Percentiles rank a stretch among this genome's conserved stretches.
Evolutionary conservation across 2,797 vertebrate genomes (phyloP).

Genomic region (Sarcoramphus papa): DNA sequence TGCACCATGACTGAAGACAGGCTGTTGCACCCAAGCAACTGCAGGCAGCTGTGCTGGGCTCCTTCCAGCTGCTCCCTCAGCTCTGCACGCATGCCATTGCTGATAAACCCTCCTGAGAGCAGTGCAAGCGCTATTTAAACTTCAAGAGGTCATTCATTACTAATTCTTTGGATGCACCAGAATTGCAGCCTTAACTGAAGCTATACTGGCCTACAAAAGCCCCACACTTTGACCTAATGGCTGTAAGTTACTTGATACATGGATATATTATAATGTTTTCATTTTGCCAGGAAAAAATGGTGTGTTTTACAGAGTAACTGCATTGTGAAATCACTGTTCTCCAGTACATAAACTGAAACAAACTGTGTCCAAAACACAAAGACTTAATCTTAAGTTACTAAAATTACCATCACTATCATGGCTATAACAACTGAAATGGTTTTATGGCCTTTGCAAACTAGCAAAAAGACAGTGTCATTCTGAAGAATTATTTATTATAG

Average conservation of each 20-base stretch:
- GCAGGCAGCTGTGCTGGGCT: not conserved
- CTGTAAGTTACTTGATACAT: not conserved
- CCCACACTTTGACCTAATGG: not conserved
- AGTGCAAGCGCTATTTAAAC: not conserved
- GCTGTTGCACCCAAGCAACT: not conserved
- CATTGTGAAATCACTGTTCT: not conserved
- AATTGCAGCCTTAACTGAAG: not conserved
- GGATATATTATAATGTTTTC: not conserved
- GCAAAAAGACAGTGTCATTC: not conserved
- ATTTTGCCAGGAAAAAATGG: not conserved
- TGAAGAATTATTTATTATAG: not conserved
- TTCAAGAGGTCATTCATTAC: not conserved
- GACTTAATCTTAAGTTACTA: not conserved
- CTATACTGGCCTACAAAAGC: not conserved
- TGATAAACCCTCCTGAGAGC: not conserved
- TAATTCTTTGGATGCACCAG: not conserved
- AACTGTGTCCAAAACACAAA: not conserved
- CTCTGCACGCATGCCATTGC: not conserved
- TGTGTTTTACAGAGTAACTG: not conserved
- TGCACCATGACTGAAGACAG: not conserved
- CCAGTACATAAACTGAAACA: not conserved
- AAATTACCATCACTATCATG: not conserved
- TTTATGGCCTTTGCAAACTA: not conserved
- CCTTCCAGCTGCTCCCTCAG: not conserved
- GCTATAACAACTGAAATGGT: not conserved